phyloP scores from a whole-genome alignment of 2,888 invertebrate species.

The Ichneumoninae sp. region DNA sequence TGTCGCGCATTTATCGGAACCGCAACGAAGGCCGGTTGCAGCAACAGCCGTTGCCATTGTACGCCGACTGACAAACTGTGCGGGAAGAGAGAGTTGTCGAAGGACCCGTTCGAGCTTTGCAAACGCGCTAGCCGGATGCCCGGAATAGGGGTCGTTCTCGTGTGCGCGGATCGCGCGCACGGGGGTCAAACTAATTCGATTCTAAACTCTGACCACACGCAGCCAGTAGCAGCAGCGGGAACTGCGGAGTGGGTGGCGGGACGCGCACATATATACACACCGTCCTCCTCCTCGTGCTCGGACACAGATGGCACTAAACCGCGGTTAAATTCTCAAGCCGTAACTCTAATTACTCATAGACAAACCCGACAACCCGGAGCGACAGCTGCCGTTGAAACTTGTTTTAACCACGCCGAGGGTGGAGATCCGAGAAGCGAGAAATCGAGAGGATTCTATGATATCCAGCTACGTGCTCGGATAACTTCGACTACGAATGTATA shows the following conservation, averaged over 20 bases:
- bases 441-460: slow-evolving; percentile 50
- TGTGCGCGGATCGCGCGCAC: slow-evolving; percentile 70
- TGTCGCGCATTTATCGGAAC: slow-evolving; percentile 72
- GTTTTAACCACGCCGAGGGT: slow-evolving; percentile 72
- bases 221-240: slow-evolving; percentile 60
- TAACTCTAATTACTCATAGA: slow-evolving; percentile 85
- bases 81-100: slow-evolving; percentile 64
- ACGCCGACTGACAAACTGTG: slow-evolving; percentile 58
- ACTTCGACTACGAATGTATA: slow-evolving; percentile 20
- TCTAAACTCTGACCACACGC: slow-evolving; percentile 84
- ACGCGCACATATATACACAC: slow-evolving; percentile 60
- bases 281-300: slow-evolving; percentile 70
- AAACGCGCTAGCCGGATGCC: slow-evolving; percentile 65
- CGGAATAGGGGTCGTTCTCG: slow-evolving; percentile 52
- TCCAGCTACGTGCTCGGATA: slow-evolving; percentile 21
- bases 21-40: slow-evolving; percentile 60
- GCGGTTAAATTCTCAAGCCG: slow-evolving; percentile 84
- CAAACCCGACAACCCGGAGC: slow-evolving; percentile 80
- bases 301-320: slow-evolving; percentile 84
- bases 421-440: slow-evolving; percentile 20
- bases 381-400: slow-evolving; percentile 83
- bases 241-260: slow-evolving; percentile 67
- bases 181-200: slow-evolving; percentile 84
- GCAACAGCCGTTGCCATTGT: slow-evolving; percentile 72
- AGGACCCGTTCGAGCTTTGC: slow-evolving; percentile 64